Base-by-base conservation (phyloP, 2,888 invertebrate genomes). In the Pristionchus japonicus region DNA sequence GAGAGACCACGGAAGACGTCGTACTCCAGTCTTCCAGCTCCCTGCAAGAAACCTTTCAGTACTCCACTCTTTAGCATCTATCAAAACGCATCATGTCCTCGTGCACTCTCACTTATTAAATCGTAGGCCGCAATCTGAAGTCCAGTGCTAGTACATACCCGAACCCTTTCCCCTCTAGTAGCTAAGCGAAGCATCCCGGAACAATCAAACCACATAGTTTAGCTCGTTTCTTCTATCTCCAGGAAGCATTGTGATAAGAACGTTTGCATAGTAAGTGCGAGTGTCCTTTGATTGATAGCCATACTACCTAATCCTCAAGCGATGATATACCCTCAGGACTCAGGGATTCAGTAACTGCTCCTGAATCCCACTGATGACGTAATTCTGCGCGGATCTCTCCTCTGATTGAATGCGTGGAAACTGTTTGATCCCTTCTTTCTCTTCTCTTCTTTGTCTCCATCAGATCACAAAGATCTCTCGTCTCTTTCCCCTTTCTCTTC, bases 381-480 rank as follows among this genome's bases (percentile, higher is more conserved):
- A 20, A 74, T n/a, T 74, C 40, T 34, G 6, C 6, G n/a, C 43
- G 23, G 74, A 31, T 9, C 23, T 13, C n/a, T 52, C 23, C 27
- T 13, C n/a, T 40, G 40, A 34, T 34, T 70, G 23, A 6, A 11
- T 43, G 74, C 74, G 74, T 74, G 74, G 37, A 74, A 74, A 74
- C 74, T 74, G 74, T 74, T 74, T 74, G 74, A 74, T 74, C 74
- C 74, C 74, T 23, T n/a, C n/a, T n/a, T n/a, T n/a, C n/a, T 74
- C 70, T 70, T 37, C 74, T 15, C 40, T 74, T 74, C 74, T 74
- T 74, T 74, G 74, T 74, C 74, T 40, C n/a, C 74, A n/a, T 40
- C 2, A 37, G 74, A 70, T 13, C 40, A 74, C 20, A 40, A 40
- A 40, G 40, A 74, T 74, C 74, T 43, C 74, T 74, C 74, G 0